Evolutionary conservation across 2,797 vertebrate species (phyloP), one percentile per base, ranked within the genome.

Genomic region (Apodemus agrarius): DNA sequence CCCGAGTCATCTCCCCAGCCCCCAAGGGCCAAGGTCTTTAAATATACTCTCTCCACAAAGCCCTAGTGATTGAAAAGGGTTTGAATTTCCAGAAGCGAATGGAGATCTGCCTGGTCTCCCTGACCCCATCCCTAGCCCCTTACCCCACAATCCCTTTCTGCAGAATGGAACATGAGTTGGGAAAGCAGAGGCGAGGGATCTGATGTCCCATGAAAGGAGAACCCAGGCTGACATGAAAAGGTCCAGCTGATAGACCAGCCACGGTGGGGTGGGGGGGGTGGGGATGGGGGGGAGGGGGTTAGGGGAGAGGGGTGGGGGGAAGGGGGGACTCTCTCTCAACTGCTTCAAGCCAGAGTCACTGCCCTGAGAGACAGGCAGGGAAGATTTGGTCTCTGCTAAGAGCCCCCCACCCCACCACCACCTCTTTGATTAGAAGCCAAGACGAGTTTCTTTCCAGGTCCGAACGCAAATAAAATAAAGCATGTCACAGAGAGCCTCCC

Each of bases 371-470:
- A 97, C 95, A 5, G 91, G 97, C 92, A 75, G 91, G 93, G 26
- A 0, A 24, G 89, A 96, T 97, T 97, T 97, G 97, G 97, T 97
- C 98, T 98, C 96, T 98, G 84, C 97, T 97, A 2, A 82, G 94
- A 96, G 96, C 94, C 98, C 96, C 97, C 97, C 97, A 97, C 63
- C 96, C n/a, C n/a, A n/a, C n/a, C n/a, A n/a, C n/a, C n/a, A 97
- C 97, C 92, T 96, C 98, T 98, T 98, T 98, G 98, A 98, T 98
- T 98, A 97, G 97, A 91, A 96, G 98, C 98, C 98, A 98, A 97
- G 95, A 95, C 83, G 97, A 63, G n/a, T 83, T 97, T 97, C 95
- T 96, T 95, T 98, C 98, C 98, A 98, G 98, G 96, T 97, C 98
- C 93, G 97, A 98, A 98, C 98, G 94, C 90, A 97, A 98, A 98